Evolutionary conservation across 2,888 invertebrate species (phyloP), one percentile per base, ranked within the genome.

Genomic region (Omphaloscelis lunosa): DNA sequence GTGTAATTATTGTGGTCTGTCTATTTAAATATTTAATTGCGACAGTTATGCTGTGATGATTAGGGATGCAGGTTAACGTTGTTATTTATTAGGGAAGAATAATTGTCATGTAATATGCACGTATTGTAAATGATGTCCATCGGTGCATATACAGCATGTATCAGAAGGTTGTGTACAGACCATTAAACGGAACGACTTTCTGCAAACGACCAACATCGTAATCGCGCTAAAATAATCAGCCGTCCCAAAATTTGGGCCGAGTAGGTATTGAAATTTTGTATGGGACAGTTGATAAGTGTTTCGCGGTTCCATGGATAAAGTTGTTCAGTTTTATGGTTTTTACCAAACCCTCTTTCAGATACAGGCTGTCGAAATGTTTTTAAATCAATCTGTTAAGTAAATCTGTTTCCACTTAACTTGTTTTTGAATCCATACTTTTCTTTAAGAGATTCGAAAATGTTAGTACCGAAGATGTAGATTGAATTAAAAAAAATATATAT

Each of bases 1-100:
- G 90, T 92, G 90, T 93, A 92, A 94, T 94, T 93, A 93, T 93
- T 92, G 91, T 92, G 92, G 91, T 81, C 84, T 90, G 89, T 93
- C 91, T 91, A 91, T 92, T 94, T 93, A 89, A 91, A 92, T 92
- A 90, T 86, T 79, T 83, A 84, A 85, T 88, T 83, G 80, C 77
- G 62, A 82, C 72, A 63, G 48, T 72, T 73, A 48, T 70, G 15
- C 56, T 66, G 11, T 72, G 45, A 79, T 67, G 41, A 74, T 80
- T 68, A 67, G 27, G 41, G 66, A 72, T 45, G 62, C 11, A 9
- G 29, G 62, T 8, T 51, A 12, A 12, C 9, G 12, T 17, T 56
- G 17, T 53, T n/a, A 9, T 61, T 62, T 17, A 62, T 63, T 39
- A 17, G 1, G 20, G 2, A 20, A 2, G 7, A 23, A 7, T 62